Percentiles rank a stretch among this genome's conserved stretches.
Conservation (phyloP, 2,113 vertebrate genomes). For the Peromyscus californicus region DNA sequence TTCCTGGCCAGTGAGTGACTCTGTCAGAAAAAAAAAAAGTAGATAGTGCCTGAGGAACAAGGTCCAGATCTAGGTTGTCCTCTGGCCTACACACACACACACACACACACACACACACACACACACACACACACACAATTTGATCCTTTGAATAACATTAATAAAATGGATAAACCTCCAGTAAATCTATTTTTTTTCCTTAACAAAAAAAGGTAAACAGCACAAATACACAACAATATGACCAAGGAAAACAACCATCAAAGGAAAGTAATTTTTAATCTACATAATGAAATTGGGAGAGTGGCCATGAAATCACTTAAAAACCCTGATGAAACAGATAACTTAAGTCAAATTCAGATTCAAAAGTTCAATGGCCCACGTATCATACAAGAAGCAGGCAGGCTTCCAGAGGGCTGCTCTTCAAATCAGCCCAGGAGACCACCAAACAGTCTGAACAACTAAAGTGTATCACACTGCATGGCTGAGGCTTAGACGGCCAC, state of each 20-base stretch:
- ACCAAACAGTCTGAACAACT: not conserved
- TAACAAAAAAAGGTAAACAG: not conserved
- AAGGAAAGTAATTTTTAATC: not conserved
- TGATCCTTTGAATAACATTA: constrained; percentile 14
- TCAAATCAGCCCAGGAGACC: not conserved
- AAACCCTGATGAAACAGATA: constrained; percentile 10
- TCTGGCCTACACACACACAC: too few relatives aligned
- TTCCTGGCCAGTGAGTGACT: not conserved
- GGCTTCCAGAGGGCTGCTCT: not conserved
- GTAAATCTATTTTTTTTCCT: not conserved
- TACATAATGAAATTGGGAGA: not conserved
- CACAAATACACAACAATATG: not conserved
- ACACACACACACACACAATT: not conserved
- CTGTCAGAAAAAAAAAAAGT: too few relatives aligned
- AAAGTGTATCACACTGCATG: not conserved
- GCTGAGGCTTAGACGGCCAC: not conserved
- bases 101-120: not conserved
- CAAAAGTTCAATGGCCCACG: not conserved
- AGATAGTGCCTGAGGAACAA: too few relatives aligned
- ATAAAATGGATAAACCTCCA: not conserved
- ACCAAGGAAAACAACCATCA: not conserved
- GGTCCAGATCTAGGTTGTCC: too few relatives aligned
- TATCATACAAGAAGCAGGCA: not conserved
- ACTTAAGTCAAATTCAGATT: not conserved
- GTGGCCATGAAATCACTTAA: not conserved